Evolutionary conservation across 1,140 invertebrate species (phyloP).

Genomic region (Epicauta chinensis): DNA sequence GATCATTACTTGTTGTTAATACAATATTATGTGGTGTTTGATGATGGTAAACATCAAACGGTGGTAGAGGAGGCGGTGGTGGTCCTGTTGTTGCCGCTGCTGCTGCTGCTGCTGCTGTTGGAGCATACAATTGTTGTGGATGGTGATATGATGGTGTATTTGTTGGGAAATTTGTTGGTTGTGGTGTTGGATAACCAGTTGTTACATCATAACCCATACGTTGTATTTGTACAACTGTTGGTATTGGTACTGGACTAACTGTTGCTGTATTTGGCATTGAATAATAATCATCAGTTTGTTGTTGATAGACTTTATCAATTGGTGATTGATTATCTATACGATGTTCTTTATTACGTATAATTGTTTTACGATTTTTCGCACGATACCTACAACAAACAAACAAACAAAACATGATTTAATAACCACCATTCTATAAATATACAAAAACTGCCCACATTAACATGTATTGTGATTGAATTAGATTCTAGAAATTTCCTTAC

Average conservation of each 20-base stretch:
- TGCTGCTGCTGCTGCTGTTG: neutral
- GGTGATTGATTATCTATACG: constrained; percentile 36
- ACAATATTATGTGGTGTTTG: constrained; percentile 7
- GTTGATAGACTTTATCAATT: constrained; percentile 28
- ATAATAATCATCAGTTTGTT: constrained; percentile 33
- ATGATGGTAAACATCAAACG: constrained; percentile 6
- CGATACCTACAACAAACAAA: constrained; percentile 50
- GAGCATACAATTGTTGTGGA: constrained; percentile 31
- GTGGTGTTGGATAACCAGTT: constrained; percentile 20
- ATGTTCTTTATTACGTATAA: constrained; percentile 38
- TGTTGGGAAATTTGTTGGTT: neutral
- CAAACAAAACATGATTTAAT: constrained; percentile 20
- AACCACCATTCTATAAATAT: neutral
- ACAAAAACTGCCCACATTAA: too few species aligned
- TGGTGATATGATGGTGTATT: neutral
- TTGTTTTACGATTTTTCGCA: constrained; percentile 52
- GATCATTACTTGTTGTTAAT: constrained; percentile 6
- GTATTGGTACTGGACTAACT: constrained; percentile 34
- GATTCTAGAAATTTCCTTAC: constrained; percentile 43
- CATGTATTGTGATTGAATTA: too few species aligned
- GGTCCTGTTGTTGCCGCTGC: neutral
- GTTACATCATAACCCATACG: constrained; percentile 31
- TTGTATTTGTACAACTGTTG: constrained; percentile 31
- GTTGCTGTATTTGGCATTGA: constrained; percentile 26
- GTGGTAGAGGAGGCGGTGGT: neutral